Percentiles rank a stretch among this genome's conserved stretches.
Conservation (phyloP, 2,113 vertebrate genomes). For the Pseudorasbora parva region DNA sequence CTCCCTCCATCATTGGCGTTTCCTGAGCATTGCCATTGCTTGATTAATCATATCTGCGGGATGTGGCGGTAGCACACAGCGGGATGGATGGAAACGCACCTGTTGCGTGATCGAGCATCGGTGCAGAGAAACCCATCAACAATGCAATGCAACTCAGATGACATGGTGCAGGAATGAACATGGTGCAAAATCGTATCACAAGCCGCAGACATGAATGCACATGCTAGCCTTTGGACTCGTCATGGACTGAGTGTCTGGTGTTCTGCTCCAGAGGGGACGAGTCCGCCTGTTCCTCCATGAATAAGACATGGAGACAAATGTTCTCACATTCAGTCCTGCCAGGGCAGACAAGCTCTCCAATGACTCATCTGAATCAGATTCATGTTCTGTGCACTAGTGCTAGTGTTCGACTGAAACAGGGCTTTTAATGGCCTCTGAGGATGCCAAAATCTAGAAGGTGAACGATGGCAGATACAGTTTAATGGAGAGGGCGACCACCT, state of each 20-base stretch:
- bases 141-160: background rate
- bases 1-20: background rate
- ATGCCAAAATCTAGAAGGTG: background rate
- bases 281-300: constrained; percentile 14
- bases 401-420: background rate
- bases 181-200: background rate
- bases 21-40: background rate
- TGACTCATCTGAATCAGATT: background rate
- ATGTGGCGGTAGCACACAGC: background rate
- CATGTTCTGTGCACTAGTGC: background rate
- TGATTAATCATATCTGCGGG: background rate
- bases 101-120: background rate
- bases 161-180: background rate
- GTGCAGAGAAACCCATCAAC: background rate
- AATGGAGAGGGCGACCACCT: background rate
- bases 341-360: constrained; percentile 15
- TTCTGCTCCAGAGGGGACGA: background rate
- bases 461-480: background rate
- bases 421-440: background rate
- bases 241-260: background rate
- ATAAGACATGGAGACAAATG: constrained; percentile 50
- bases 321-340: constrained; percentile 20
- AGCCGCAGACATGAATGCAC: background rate
- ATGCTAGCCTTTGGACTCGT: background rate
- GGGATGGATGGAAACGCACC: background rate